Percentiles rank a stretch among this genome's conserved stretches.
These are phyloP conservation scores for Dromiciops gliroides DNA, from an alignment of 2,113 vertebrate genomes.

Conservation along the genomic window DNA sequence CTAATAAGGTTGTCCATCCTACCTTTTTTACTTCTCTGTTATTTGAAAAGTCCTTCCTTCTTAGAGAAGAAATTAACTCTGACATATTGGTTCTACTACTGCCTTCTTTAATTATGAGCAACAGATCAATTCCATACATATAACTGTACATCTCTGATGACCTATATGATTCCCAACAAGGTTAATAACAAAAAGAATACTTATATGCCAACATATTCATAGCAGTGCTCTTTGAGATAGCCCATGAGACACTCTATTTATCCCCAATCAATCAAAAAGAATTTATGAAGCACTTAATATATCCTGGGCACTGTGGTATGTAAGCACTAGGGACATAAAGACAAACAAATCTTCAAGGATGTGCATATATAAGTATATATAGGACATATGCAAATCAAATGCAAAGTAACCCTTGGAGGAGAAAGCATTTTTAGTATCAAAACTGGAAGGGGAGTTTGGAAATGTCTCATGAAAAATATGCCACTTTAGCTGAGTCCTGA, in stretches of 20 bases:
- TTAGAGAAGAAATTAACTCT: not conserved
- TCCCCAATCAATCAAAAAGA: not conserved
- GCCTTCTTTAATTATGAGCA: not conserved
- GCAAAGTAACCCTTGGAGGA: not conserved
- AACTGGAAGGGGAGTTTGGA: not conserved
- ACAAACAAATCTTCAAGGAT: not conserved
- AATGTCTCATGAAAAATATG: not conserved
- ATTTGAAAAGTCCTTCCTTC: not conserved
- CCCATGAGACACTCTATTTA: not conserved
- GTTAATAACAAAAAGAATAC: not conserved
- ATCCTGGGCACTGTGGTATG: not conserved
- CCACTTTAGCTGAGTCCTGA: not conserved
- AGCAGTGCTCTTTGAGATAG: not conserved
- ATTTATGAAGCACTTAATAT: not conserved
- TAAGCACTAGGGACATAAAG: not conserved
- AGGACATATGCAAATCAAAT: not conserved
- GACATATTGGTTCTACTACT: not conserved
- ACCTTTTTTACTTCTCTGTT: not conserved
- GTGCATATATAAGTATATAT: not conserved
- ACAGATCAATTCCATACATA: not conserved
- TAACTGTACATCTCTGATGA: not conserved
- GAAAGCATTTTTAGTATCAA: not conserved
- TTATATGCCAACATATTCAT: not conserved
- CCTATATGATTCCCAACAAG: not conserved
- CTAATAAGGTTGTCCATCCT: not conserved